Evolutionary conservation across 37 sponge, comb jelly and placozoan genomes (phyloP).

Genomic region (Petrosia ficiformis): DNA sequence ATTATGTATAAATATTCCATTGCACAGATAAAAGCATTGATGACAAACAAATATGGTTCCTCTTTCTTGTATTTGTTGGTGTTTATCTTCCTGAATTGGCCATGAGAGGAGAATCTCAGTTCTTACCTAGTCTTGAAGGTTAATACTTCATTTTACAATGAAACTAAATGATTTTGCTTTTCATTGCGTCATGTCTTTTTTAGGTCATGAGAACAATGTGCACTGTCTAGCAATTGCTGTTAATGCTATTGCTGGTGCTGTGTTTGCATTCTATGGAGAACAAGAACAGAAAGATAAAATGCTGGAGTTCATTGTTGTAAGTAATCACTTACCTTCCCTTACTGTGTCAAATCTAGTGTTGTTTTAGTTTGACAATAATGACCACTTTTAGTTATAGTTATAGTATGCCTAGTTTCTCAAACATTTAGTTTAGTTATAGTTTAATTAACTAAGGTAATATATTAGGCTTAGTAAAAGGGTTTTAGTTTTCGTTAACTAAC

Average conservation of each 20-base stretch:
- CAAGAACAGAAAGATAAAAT: conserved; percentile 63
- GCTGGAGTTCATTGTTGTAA: conserved; percentile 85
- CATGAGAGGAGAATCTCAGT: conserved; percentile 50
- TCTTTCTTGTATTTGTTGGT: conserved; percentile 73
- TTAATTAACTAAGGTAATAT: too few species aligned
- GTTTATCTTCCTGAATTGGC: conserved; percentile 74
- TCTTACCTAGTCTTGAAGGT: conserved; percentile 60
- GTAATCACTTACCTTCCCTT: background rate
- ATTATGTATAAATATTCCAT: background rate
- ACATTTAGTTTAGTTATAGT: too few species aligned
- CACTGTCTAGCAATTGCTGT: conserved; percentile 89
- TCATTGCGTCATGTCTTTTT: background rate
- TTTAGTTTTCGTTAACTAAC: too few species aligned
- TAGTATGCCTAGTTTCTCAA: too few species aligned
- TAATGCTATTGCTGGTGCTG: conserved; percentile 67
- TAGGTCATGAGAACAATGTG: conserved; percentile 87
- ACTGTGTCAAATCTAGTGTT: too few species aligned
- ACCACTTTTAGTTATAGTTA: too few species aligned
- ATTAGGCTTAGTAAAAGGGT: too few species aligned
- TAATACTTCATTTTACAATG: background rate
- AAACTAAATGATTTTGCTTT: background rate
- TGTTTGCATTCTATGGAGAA: conserved; percentile 70
- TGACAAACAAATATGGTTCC: conserved; percentile 67
- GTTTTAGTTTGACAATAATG: too few species aligned
- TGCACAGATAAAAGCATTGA: conserved; percentile 57